Evolutionary conservation across 2,113 vertebrate species (phyloP).

Genomic region (Sceloporus undulatus): DNA sequence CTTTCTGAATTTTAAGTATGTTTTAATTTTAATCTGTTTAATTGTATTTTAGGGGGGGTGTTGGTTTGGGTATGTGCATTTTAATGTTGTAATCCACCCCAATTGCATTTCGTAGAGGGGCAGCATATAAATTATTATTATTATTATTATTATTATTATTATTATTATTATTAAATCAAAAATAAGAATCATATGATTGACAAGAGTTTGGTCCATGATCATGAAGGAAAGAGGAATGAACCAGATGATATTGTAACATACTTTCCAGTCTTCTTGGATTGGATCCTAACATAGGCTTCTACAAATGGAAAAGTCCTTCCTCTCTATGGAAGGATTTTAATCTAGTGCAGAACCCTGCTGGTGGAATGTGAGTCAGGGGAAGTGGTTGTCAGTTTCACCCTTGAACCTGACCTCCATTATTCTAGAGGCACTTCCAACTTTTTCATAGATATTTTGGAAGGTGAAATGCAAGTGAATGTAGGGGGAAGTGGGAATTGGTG

Average conservation of each 20-base stretch:
- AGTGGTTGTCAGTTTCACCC: background rate
- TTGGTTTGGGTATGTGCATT: too few relatives aligned
- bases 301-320: background rate
- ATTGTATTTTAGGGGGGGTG: too few relatives aligned
- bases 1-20: too few relatives aligned
- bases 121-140: too few relatives aligned
- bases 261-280: background rate
- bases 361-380: too few relatives aligned
- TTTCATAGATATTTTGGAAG: background rate
- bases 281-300: background rate
- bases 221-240: background rate
- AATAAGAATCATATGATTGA: background rate
- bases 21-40: too few relatives aligned
- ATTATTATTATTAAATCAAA: background rate
- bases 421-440: background rate
- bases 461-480: background rate
- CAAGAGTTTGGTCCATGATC: background rate
- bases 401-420: background rate
- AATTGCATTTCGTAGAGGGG: too few relatives aligned
- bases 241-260: background rate
- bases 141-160: too few relatives aligned
- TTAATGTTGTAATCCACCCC: too few relatives aligned
- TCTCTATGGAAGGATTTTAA: background rate
- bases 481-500: background rate
- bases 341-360: background rate